Evolutionary conservation across 53 echinoderm and acorn worm species (phyloP).

Genomic region (Patiria pectinifera): DNA sequence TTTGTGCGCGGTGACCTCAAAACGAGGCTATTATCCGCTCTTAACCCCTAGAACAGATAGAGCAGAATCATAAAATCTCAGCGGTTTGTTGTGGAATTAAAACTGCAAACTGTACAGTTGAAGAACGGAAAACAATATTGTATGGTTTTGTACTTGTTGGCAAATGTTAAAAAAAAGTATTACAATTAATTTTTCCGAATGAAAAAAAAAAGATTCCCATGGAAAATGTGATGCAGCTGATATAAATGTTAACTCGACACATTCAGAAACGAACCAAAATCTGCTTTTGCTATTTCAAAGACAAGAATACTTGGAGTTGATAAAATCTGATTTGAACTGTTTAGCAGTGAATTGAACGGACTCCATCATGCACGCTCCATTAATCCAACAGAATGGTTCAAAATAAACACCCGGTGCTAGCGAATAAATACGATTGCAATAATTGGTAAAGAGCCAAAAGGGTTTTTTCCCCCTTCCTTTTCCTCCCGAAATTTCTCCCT

Average conservation of each 20-base stretch:
- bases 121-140: no score
- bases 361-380: slow-evolving; percentile 16
- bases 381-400: slow-evolving; percentile 24
- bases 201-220: no score
- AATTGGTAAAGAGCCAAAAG: slow-evolving; percentile 46
- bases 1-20: background rate
- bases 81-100: no score
- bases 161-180: no score
- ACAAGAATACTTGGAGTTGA: background rate
- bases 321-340: slow-evolving; percentile 10
- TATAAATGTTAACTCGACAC: background rate
- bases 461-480: background rate
- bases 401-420: slow-evolving; percentile 62
- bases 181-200: no score
- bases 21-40: background rate
- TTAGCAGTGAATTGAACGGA: background rate
- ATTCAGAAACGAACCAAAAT: no score
- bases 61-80: no score
- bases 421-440: slow-evolving; percentile 70
- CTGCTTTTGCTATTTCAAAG: background rate
- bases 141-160: no score
- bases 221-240: no score
- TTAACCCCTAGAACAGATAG: background rate
- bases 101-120: no score
- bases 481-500: background rate